These are phyloP conservation scores for Zaprionus lineosus DNA, from an alignment of 2,888 invertebrate species.

Conservation along the genomic window DNA sequence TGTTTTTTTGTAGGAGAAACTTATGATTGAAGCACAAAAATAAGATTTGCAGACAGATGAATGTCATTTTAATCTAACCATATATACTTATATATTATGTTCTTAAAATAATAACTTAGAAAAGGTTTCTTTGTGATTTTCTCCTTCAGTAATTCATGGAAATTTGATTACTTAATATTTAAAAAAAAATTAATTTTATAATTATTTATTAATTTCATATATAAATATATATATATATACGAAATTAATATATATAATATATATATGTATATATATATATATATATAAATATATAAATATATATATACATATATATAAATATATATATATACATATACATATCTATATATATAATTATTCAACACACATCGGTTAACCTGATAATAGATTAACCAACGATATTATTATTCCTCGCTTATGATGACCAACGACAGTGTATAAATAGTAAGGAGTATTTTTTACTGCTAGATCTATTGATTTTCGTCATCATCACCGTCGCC, in stretches of 20 bases:
- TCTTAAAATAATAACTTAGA: slow-evolving; percentile 73
- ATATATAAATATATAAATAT: slow-evolving; percentile 23
- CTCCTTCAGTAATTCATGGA: slow-evolving; percentile 77
- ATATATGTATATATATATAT: neutral
- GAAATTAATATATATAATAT: slow-evolving; percentile 16
- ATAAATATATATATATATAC: slow-evolving; percentile 25
- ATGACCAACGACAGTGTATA: slow-evolving; percentile 68
- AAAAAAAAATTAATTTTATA: slow-evolving; percentile 63
- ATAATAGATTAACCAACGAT: slow-evolving; percentile 64
- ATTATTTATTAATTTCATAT: slow-evolving; percentile 27
- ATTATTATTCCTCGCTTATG: slow-evolving; percentile 54
- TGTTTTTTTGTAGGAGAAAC: slow-evolving; percentile 67
- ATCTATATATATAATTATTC: slow-evolving; percentile 46
- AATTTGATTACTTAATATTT: slow-evolving; percentile 72
- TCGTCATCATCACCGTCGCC: slow-evolving; percentile 83
- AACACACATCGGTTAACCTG: slow-evolving; percentile 66
- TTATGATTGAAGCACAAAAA: slow-evolving; percentile 75
- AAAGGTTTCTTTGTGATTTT: slow-evolving; percentile 76
- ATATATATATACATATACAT: slow-evolving; percentile 43
- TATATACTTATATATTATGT: slow-evolving; percentile 58
- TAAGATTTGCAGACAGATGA: slow-evolving; percentile 67
- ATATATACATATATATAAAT: slow-evolving; percentile 42
- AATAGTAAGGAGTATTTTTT: slow-evolving; percentile 79
- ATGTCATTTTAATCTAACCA: slow-evolving; percentile 70
- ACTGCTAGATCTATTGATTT: slow-evolving; percentile 83